Percentiles rank a stretch among this genome's conserved stretches.
phyloP scores from a whole-genome alignment of 2,797 vertebrate genomes.

The Silurus lanzhouensis region DNA sequence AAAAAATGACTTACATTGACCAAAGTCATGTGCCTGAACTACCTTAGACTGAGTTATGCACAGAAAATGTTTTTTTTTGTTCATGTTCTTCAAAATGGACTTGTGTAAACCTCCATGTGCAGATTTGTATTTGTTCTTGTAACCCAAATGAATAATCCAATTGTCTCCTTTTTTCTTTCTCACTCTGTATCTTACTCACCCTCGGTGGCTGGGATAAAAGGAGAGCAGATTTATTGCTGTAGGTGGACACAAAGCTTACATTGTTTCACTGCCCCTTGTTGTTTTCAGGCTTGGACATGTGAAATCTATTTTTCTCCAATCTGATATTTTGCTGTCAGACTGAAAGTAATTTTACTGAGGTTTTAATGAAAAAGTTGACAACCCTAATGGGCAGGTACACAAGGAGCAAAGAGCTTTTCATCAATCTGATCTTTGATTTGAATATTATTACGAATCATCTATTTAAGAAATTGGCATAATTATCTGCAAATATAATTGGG shows the following conservation, averaged over 20 bases:
- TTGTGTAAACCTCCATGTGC: not conserved
- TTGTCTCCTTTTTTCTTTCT: not conserved
- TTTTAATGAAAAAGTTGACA: conserved; percentile 6
- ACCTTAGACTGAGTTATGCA: conserved; percentile 7
- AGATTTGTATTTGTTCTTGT: not conserved
- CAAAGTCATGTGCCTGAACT: not conserved
- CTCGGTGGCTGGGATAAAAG: conserved; percentile 20
- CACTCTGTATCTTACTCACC: not conserved
- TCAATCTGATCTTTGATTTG: not conserved
- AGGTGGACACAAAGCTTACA: conserved; percentile 49
- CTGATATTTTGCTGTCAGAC: not conserved
- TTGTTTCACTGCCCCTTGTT: conserved; percentile 45
- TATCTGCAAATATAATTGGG: not conserved
- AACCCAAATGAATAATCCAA: not conserved
- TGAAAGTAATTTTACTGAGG: not conserved
- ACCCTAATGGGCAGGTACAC: not conserved
- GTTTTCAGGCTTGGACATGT: conserved; percentile 21
- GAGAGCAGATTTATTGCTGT: conserved; percentile 47
- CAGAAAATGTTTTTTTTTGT: not conserved
- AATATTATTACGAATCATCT: not conserved
- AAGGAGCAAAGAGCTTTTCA: not conserved
- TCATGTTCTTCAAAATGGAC: not conserved
- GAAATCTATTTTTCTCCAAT: conserved; percentile 4
- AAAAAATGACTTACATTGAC: not conserved
- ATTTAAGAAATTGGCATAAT: not conserved